Conservation (phyloP, 2,888 invertebrate species). For the Notodonta ziczac region DNA sequence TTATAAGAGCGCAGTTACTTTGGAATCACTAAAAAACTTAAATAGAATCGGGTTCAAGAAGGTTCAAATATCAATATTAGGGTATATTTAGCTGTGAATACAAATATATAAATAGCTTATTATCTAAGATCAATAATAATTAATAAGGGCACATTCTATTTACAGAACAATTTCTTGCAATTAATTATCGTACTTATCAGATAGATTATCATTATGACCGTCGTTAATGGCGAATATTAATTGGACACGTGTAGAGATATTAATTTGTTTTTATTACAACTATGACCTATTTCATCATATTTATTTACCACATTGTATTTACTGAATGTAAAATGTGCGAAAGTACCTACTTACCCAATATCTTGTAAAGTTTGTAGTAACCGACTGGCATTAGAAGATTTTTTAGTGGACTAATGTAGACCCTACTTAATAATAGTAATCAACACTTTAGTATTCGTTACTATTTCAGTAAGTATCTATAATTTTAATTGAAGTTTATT, state of each 20-base stretch:
- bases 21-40: not conserved
- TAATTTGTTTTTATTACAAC: not conserved
- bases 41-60: not conserved
- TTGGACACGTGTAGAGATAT: not conserved
- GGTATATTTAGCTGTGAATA: no score
- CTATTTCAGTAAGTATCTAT: no score
- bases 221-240: not conserved
- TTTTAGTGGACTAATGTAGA: no score
- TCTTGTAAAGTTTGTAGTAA: no score
- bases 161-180: not conserved
- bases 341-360: no score
- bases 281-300: not conserved
- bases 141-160: not conserved
- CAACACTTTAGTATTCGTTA: no score
- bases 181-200: not conserved
- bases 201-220: not conserved
- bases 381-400: no score
- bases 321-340: not conserved
- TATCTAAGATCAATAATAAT: not conserved
- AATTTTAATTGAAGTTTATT: no score
- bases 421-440: no score
- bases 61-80: not conserved
- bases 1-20: not conserved
- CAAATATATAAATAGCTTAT: no score
- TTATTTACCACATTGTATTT: not conserved